These are phyloP conservation scores for Leptinotarsa defecta DNA, from an alignment of 1,140 invertebrate genomes.

Conservation along the genomic window DNA sequence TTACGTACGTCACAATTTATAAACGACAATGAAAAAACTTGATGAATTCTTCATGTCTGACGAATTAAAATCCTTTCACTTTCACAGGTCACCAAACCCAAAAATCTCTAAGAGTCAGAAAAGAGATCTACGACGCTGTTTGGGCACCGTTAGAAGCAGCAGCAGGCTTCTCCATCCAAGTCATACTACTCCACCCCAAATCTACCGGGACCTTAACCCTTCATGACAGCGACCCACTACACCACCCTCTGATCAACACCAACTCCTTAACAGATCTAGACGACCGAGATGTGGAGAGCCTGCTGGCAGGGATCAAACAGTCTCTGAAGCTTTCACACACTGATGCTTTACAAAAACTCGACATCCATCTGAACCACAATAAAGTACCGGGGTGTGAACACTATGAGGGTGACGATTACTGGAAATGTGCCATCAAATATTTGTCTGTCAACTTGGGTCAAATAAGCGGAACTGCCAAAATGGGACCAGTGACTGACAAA, in stretches of 20 bases:
- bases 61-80: not conserved
- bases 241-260: slow-evolving; percentile 68
- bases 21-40: too few relatives aligned
- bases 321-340: slow-evolving; percentile 37
- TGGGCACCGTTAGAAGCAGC: slow-evolving; percentile 22
- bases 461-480: slow-evolving; percentile 71
- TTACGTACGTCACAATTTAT: too few relatives aligned
- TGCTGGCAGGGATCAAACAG: slow-evolving; percentile 40
- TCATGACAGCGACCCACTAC: slow-evolving; percentile 63
- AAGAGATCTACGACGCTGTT: slow-evolving; percentile 32
- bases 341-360: slow-evolving; percentile 38
- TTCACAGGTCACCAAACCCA: slow-evolving; percentile 17
- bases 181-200: slow-evolving; percentile 75
- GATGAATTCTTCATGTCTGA: too few relatives aligned
- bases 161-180: slow-evolving; percentile 53
- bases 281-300: slow-evolving; percentile 54
- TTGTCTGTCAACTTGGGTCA: slow-evolving; percentile 69
- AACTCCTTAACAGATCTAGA: slow-evolving; percentile 64
- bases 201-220: slow-evolving; percentile 66
- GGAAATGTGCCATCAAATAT: slow-evolving; percentile 55
- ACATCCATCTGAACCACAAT: slow-evolving; percentile 30
- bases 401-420: slow-evolving; percentile 41
- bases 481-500: slow-evolving; percentile 63
- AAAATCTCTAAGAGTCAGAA: slow-evolving; percentile 16
- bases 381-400: slow-evolving; percentile 40